Evolutionary conservation across 2,888 invertebrate genomes (phyloP).

Genomic region (Thera obeliscata): DNA sequence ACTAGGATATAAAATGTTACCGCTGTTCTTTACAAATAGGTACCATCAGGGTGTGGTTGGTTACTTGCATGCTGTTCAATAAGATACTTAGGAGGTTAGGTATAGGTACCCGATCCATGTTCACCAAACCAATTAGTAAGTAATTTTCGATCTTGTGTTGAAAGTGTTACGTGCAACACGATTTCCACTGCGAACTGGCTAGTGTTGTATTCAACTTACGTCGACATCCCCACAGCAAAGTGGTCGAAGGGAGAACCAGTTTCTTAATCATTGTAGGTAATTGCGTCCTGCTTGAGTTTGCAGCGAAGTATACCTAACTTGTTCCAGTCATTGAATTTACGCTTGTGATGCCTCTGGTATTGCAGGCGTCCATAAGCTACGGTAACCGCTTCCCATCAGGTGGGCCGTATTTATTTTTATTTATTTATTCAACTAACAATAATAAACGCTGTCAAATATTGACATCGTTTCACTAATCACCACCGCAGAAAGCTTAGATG

Average conservation of each 20-base stretch:
- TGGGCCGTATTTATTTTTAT: no score
- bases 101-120: slow-evolving; percentile 23
- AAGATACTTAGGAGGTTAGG: slow-evolving; percentile 30
- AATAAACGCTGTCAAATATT: no score
- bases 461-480: no score
- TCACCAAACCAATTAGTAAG: slow-evolving; percentile 31
- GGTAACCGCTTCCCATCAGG: no score
- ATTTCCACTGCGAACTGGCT: slow-evolving; percentile 24
- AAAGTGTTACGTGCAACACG: slow-evolving; percentile 35
- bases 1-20: not conserved
- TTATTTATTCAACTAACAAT: no score
- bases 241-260: slow-evolving; percentile 72
- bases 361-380: no score
- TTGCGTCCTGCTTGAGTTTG: slow-evolving; percentile 70
- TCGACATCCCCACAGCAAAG: slow-evolving; percentile 65
- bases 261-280: slow-evolving; percentile 82
- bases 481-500: no score
- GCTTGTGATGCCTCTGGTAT: no score
- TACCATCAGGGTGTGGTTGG: slow-evolving; percentile 40
- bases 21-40: slow-evolving; percentile 28
- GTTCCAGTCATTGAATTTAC: slow-evolving; percentile 45
- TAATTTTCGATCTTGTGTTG: slow-evolving; percentile 42
- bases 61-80: slow-evolving; percentile 35
- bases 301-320: slow-evolving; percentile 38
- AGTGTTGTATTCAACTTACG: slow-evolving; percentile 53